Conservation (phyloP, 2,797 vertebrate species). For the Rhadinocentrus ornatus region DNA sequence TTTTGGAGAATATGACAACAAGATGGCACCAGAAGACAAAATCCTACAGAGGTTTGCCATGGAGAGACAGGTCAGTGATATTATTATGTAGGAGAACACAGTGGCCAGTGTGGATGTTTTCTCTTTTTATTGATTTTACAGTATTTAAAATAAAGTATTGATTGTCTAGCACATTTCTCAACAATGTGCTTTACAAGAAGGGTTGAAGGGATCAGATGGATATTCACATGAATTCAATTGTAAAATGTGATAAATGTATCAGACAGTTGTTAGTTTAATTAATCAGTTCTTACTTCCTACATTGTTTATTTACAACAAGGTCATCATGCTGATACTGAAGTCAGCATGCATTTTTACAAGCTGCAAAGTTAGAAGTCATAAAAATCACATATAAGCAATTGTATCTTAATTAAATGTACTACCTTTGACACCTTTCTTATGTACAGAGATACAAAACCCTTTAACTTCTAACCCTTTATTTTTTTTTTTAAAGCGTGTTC, state of each 20-base stretch:
- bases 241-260: not conserved
- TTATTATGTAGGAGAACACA: not conserved
- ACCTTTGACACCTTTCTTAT: not conserved
- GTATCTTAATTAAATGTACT: not conserved
- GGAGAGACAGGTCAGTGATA: slow-evolving; percentile 90
- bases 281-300: not conserved
- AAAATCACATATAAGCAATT: not conserved
- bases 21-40: slow-evolving; percentile 92
- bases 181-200: not conserved
- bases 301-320: not conserved
- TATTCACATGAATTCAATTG: not conserved
- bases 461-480: not conserved
- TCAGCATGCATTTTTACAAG: not conserved
- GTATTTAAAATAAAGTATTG: not conserved
- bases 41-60: slow-evolving; percentile 92
- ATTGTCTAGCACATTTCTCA: not conserved
- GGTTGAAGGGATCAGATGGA: not conserved
- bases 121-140: not conserved
- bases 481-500: slow-evolving; percentile 78
- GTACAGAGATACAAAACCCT: not conserved
- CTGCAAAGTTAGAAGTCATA: not conserved
- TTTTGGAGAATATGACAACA: slow-evolving; percentile 91
- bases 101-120: not conserved
- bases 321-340: too few relatives aligned
- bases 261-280: not conserved